Evolutionary conservation across 2,888 invertebrate species (phyloP).

Genomic region (Seira musarum): DNA sequence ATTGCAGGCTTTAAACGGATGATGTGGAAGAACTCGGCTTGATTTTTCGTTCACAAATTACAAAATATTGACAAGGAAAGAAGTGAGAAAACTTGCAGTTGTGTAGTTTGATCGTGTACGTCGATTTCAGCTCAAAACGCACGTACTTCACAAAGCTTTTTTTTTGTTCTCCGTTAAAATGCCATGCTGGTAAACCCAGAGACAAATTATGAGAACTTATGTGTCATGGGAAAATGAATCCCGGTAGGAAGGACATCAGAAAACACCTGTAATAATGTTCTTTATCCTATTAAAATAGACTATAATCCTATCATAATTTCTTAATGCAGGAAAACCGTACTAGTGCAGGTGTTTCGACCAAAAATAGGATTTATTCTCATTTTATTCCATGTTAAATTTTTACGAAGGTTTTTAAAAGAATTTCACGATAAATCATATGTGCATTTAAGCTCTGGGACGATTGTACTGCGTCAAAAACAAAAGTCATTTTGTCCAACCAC

Average conservation of each 20-base stretch:
- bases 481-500: too few species aligned
- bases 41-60: constrained; percentile 1
- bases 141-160: too few species aligned
- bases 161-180: too few species aligned
- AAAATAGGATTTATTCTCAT: not conserved
- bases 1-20: too few species aligned
- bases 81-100: not conserved
- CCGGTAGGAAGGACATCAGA: not conserved
- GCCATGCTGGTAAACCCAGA: too few species aligned
- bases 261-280: not conserved
- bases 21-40: too few species aligned
- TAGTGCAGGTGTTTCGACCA: not conserved
- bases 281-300: not conserved
- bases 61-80: not conserved
- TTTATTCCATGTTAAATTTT: not conserved
- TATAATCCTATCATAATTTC: constrained; percentile 2
- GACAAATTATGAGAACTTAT: not conserved
- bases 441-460: too few species aligned
- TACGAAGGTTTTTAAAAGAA: too few species aligned
- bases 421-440: too few species aligned
- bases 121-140: too few species aligned
- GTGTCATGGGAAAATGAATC: constrained; percentile 3
- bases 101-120: too few species aligned
- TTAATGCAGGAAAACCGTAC: not conserved
- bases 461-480: too few species aligned